Conservation (phyloP, 2,888 invertebrate species). For the Drosophila colorata region DNA sequence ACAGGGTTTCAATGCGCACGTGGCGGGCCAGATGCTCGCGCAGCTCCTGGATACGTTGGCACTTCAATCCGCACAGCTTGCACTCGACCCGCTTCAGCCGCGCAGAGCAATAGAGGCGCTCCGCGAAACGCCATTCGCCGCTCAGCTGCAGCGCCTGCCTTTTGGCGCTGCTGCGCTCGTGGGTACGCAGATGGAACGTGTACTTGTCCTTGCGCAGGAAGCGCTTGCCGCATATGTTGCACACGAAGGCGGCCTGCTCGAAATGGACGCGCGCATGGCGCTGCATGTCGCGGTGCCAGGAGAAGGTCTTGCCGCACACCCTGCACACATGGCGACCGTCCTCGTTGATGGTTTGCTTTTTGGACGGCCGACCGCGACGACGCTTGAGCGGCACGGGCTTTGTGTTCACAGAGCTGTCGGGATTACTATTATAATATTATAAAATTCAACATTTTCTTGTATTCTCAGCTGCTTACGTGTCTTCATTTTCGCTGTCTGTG, state of each 20-base stretch:
- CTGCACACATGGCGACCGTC: conserved; percentile 75
- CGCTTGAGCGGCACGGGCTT: conserved; percentile 42
- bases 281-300: conserved; percentile 81
- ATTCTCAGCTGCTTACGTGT: conserved; percentile 13
- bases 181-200: conserved; percentile 67
- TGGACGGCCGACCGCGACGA: conserved; percentile 66
- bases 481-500: conserved; percentile 45
- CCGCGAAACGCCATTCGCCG: conserved; percentile 75
- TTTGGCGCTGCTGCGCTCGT: conserved; percentile 53
- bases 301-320: conserved; percentile 81
- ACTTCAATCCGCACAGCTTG: conserved; percentile 79
- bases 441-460: background rate
- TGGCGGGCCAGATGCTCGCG: conserved; percentile 76
- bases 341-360: conserved; percentile 37
- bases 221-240: conserved; percentile 70
- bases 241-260: conserved; percentile 63
- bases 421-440: background rate
- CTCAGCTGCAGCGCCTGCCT: conserved; percentile 33
- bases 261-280: conserved; percentile 80
- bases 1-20: conserved; percentile 43
- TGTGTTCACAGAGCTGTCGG: conserved; percentile 1
- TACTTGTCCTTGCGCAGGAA: conserved; percentile 81
- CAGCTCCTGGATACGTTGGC: conserved; percentile 67
- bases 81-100: conserved; percentile 77
- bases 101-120: conserved; percentile 74